These are phyloP conservation scores for Peromyscus polionotus DNA, from an alignment of 2,113 vertebrate genomes.

Conservation along the genomic window DNA sequence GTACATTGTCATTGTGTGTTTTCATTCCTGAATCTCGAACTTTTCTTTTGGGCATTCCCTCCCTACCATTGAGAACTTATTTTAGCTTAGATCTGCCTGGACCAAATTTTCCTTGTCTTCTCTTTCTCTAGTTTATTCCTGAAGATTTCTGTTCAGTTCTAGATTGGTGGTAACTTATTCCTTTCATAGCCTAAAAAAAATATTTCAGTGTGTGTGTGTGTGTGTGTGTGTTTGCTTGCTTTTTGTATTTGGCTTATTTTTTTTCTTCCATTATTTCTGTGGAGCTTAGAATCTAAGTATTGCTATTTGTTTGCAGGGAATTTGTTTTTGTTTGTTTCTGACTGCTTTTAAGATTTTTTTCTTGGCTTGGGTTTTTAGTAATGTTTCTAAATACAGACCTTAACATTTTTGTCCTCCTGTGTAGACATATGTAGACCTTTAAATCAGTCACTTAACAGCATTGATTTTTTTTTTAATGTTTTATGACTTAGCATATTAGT, in stretches of 20 bases:
- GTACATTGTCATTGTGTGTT: background rate
- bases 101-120: conserved; percentile 11
- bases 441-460: background rate
- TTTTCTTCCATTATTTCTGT: conserved; percentile 5
- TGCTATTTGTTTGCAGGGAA: background rate
- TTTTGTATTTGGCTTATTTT: background rate
- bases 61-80: background rate
- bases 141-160: background rate
- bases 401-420: background rate
- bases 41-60: conserved; percentile 43
- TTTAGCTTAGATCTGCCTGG: background rate
- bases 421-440: background rate
- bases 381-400: background rate
- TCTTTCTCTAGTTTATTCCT: conserved; percentile 31
- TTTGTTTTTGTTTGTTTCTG: background rate
- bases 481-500: background rate
- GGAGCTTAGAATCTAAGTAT: background rate
- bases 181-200: conserved; percentile 32
- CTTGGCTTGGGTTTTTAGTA: conserved; percentile 2
- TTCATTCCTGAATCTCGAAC: background rate
- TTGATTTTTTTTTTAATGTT: conserved; percentile 16
- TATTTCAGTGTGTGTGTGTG: background rate
- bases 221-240: background rate
- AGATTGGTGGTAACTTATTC: conserved; percentile 8
- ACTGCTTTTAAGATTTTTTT: conserved; percentile 35